phyloP scores from a whole-genome alignment of 2,888 invertebrate species.

The Cephus pygmeus region DNA sequence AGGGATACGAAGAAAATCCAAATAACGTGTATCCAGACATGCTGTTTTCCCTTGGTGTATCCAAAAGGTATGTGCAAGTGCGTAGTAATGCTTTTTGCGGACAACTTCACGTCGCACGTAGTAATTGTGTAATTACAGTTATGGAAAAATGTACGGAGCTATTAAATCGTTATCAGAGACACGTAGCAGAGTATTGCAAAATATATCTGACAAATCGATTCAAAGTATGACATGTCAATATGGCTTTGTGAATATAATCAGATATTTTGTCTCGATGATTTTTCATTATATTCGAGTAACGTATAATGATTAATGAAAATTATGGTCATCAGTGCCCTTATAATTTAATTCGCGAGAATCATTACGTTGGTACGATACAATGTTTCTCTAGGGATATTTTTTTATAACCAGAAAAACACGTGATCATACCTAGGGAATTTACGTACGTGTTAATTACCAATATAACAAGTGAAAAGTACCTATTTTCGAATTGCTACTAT shows the following conservation, averaged over 20 bases:
- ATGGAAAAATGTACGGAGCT: background rate
- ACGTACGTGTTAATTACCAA: background rate
- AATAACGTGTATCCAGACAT: background rate
- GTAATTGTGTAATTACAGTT: background rate
- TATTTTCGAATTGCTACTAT: background rate
- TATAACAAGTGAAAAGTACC: background rate
- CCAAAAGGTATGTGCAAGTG: background rate
- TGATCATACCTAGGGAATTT: background rate
- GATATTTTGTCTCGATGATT: background rate
- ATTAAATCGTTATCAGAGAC: background rate
- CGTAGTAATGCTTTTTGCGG: background rate
- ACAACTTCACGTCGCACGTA: background rate
- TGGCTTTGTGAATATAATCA: background rate
- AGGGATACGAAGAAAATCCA: background rate
- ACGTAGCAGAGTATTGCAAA: background rate
- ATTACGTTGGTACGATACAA: background rate
- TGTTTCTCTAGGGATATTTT: background rate
- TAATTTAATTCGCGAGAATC: background rate
- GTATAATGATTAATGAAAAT: background rate
- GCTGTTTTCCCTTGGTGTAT: background rate
- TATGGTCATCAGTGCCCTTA: background rate
- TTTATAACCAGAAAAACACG: background rate
- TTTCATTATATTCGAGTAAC: background rate
- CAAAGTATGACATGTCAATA: background rate
- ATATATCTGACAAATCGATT: background rate